Evolutionary conservation across 2,888 invertebrate genomes (phyloP).

Genomic region (Cotesia congregata): DNA sequence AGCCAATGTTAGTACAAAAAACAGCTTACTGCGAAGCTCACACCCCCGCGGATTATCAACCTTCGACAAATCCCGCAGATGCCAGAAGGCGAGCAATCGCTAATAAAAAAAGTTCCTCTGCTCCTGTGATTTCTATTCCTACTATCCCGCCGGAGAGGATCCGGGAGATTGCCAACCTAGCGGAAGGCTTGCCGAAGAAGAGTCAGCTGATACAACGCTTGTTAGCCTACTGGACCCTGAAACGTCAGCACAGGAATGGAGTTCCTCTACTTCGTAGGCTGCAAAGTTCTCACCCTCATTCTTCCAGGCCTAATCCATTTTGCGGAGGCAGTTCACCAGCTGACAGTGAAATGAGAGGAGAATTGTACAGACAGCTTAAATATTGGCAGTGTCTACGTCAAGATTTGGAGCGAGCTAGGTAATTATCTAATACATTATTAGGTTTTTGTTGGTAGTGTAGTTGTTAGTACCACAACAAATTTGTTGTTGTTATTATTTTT

Average conservation of each 20-base stretch:
- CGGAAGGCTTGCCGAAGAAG: constrained; percentile 77
- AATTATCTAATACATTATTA: too few relatives aligned
- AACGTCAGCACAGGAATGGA: constrained; percentile 94
- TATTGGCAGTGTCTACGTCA: constrained; percentile 95
- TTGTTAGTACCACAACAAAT: too few relatives aligned
- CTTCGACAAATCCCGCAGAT: constrained; percentile 67
- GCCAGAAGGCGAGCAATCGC: constrained; percentile 70
- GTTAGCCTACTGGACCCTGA: constrained; percentile 97
- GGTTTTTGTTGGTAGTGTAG: too few relatives aligned
- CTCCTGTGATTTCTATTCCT: constrained; percentile 93
- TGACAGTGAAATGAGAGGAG: constrained; percentile 71
- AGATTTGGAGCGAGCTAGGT: constrained; percentile 88
- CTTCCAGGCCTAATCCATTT: constrained; percentile 60
- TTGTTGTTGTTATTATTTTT: too few relatives aligned
- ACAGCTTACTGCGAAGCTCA: constrained; percentile 97
- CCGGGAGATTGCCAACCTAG: constrained; percentile 84
- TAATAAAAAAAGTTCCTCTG: constrained; percentile 86
- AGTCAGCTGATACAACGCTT: constrained; percentile 90
- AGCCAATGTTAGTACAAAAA: constrained; percentile 90
- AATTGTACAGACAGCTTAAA: constrained; percentile 87
- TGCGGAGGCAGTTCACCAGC: constrained; percentile 61
- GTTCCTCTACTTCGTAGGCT: constrained; percentile 91
- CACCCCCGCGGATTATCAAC: constrained; percentile 78
- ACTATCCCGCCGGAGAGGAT: constrained; percentile 91
- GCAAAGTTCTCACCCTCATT: constrained; percentile 74